A percentile compares a stretch with the other conserved stretches of the same genome.
These are phyloP conservation scores for Gastracanthus pulcherrimus DNA, from an alignment of 2,888 invertebrate genomes.

Conservation along the genomic window DNA sequence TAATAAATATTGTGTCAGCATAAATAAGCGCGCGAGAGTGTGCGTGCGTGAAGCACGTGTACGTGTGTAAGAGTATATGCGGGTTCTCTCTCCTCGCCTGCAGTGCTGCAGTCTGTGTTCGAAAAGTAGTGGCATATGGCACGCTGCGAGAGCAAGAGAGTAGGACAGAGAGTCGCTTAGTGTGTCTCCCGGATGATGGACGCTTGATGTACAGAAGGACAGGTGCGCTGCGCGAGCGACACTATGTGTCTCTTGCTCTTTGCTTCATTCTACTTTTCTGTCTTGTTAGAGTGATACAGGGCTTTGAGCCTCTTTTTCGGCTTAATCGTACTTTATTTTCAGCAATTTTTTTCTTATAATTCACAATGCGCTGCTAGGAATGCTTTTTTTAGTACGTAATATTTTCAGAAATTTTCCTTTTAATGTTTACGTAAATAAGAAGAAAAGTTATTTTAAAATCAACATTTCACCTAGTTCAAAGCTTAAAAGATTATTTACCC, in stretches of 20 bases:
- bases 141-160: background rate
- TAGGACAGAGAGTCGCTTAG: conserved; percentile 29
- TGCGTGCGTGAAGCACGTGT: conserved; percentile 62
- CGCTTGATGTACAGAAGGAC: conserved; percentile 75
- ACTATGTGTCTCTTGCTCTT: conserved; percentile 39
- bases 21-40: conserved; percentile 72
- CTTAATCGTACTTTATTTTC: background rate
- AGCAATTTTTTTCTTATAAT: conserved; percentile 39
- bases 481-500: too few species aligned
- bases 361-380: too few species aligned
- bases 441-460: too few species aligned
- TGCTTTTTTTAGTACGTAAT: too few species aligned
- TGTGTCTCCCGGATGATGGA: conserved; percentile 71
- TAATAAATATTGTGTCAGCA: conserved; percentile 78
- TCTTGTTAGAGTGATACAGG: conserved; percentile 17
- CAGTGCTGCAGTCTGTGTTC: too few species aligned
- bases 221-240: conserved; percentile 68
- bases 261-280: conserved; percentile 12
- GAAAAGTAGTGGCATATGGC: background rate
- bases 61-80: conserved; percentile 63
- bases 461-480: too few species aligned
- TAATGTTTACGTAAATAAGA: too few species aligned
- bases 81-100: background rate
- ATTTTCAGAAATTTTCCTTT: too few species aligned
- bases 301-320: background rate